Conservation (phyloP, 2,888 invertebrate genomes). For the Prenolepis imparis region DNA sequence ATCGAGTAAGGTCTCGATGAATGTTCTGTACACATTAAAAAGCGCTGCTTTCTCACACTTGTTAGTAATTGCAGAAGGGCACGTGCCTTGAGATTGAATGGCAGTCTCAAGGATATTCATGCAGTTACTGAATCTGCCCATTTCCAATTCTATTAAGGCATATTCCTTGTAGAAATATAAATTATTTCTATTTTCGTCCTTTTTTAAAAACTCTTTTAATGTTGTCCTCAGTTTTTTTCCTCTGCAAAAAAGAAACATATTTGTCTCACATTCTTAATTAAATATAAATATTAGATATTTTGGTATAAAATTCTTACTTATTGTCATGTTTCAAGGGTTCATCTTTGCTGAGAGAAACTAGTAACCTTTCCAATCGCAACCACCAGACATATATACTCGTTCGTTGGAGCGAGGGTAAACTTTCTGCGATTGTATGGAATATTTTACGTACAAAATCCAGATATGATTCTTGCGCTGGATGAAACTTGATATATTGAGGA, state of each 20-base stretch:
- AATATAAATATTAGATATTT: neutral
- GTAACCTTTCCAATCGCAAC: conserved; percentile 88
- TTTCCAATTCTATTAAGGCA: conserved; percentile 88
- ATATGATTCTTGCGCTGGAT: conserved; percentile 89
- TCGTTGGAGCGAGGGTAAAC: conserved; percentile 86
- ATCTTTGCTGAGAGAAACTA: conserved; percentile 87
- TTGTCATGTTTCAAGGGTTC: conserved; percentile 84
- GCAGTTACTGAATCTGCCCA: conserved; percentile 86
- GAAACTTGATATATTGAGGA: conserved; percentile 88
- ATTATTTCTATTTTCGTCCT: conserved; percentile 87
- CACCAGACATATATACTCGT: conserved; percentile 89
- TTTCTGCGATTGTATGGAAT: conserved; percentile 87
- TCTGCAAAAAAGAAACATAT: conserved; percentile 68
- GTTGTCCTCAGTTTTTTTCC: conserved; percentile 87
- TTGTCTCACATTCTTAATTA: neutral
- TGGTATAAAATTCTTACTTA: conserved; percentile 64
- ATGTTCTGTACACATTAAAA: conserved; percentile 85
- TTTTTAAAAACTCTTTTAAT: conserved; percentile 88
- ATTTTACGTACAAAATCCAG: conserved; percentile 87
- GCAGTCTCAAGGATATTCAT: conserved; percentile 87
- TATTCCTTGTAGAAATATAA: conserved; percentile 89
- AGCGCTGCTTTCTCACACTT: conserved; percentile 82
- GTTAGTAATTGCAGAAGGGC: conserved; percentile 74
- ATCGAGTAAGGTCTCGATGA: conserved; percentile 83
- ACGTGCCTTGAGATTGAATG: conserved; percentile 81